Percentiles rank a stretch among this genome's conserved stretches.
These are phyloP conservation scores for Pangasianodon gigas DNA, from an alignment of 2,113 vertebrate genomes.

Conservation along the genomic window DNA sequence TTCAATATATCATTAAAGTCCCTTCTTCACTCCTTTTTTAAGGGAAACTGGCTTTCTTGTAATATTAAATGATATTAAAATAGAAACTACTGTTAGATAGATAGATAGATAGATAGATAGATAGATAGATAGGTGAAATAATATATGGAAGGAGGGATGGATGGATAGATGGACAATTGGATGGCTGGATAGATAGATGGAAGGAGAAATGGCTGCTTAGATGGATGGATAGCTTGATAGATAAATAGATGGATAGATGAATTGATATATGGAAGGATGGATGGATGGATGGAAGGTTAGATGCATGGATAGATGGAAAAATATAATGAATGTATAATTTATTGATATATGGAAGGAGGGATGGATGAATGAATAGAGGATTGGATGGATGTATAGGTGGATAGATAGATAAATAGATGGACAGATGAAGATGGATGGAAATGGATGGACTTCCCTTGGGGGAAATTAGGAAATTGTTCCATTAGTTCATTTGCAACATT, in stretches of 20 bases:
- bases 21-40: not conserved
- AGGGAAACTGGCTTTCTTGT: not conserved
- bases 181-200: not conserved
- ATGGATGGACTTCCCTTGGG: not conserved
- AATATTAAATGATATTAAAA: not conserved
- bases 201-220: no score
- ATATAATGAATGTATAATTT: not conserved
- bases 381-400: not conserved
- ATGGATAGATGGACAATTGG: not conserved
- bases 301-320: not conserved
- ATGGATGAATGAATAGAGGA: no score
- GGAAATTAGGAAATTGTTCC: no score
- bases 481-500: no score
- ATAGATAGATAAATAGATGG: not conserved
- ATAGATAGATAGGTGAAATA: not conserved
- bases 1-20: not conserved
- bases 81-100: not conserved
- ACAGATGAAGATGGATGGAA: not conserved
- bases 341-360: not conserved
- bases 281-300: not conserved
- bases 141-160: no score
- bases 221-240: not conserved
- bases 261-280: not conserved
- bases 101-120: not conserved
- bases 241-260: not conserved